Evolutionary conservation across 2,888 invertebrate species (phyloP).

Genomic region (Mesochorus sp.): DNA sequence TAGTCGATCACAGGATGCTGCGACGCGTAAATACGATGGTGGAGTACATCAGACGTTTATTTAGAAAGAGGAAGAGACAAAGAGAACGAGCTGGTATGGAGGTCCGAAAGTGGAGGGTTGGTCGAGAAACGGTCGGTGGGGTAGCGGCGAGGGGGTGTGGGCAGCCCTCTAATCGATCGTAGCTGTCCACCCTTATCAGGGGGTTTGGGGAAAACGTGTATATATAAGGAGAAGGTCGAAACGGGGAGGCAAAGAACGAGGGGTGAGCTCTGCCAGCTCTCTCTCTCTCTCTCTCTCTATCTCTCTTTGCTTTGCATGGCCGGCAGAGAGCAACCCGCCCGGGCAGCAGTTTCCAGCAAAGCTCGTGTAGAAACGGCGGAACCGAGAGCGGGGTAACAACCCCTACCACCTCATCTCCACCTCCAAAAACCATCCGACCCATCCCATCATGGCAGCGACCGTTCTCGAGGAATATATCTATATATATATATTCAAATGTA

Average conservation of each 20-base stretch:
- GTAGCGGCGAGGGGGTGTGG: constrained; percentile 70
- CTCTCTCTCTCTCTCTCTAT: constrained; percentile 49
- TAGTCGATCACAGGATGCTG: constrained; percentile 10
- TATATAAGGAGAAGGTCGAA: constrained; percentile 5
- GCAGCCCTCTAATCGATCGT: constrained; percentile 82
- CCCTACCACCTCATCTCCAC: constrained; percentile 40
- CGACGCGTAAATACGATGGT: constrained; percentile 43
- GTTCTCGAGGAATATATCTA: constrained; percentile 6
- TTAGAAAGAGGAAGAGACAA: constrained; percentile 66
- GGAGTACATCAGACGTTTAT: constrained; percentile 53
- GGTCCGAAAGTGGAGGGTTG: constrained; percentile 62
- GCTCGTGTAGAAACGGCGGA: constrained; percentile 30
- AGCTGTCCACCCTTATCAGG: constrained; percentile 82
- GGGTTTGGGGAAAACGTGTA: constrained; percentile 70
- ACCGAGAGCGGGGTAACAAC: constrained; percentile 46
- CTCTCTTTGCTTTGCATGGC: constrained; percentile 68
- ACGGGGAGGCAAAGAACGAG: constrained; percentile 24
- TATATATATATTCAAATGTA: constrained; percentile 3
- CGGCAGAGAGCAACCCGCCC: constrained; percentile 61
- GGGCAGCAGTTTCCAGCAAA: constrained; percentile 54
- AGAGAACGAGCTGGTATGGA: constrained; percentile 69
- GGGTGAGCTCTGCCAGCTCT: constrained; percentile 45
- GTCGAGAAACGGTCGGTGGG: constrained; percentile 64
- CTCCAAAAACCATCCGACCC: constrained; percentile 39
- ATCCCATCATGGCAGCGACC: constrained; percentile 38